phyloP scores from a whole-genome alignment of 1,140 invertebrate genomes.

The Pogonognathellus flavescens region DNA sequence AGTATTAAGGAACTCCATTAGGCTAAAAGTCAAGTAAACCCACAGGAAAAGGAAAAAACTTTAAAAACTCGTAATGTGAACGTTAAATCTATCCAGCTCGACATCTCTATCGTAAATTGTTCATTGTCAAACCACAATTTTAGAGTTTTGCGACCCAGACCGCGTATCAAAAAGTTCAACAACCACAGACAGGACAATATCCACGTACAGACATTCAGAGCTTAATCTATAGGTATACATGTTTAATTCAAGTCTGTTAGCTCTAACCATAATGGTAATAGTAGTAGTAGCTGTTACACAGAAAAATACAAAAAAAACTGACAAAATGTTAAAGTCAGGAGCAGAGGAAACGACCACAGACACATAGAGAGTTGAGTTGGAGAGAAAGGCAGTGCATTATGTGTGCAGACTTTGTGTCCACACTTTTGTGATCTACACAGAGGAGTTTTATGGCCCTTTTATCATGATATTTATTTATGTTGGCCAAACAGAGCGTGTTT shows the following conservation, averaged over 20 bases:
- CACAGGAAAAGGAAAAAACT: too few species aligned
- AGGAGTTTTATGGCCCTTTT: conserved; percentile 25
- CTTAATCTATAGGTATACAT: too few species aligned
- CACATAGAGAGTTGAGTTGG: not conserved
- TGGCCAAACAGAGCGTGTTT: conserved; percentile 26
- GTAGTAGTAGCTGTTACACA: not conserved
- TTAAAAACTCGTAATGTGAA: too few species aligned
- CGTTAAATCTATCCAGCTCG: too few species aligned
- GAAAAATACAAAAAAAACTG: not conserved
- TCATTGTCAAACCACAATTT: not conserved
- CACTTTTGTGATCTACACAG: not conserved
- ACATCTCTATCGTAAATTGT: not conserved
- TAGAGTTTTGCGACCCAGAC: too few species aligned
- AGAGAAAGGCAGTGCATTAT: not conserved
- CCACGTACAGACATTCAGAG: too few species aligned
- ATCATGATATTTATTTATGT: conserved; percentile 47
- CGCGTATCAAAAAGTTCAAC: too few species aligned
- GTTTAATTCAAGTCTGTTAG: too few species aligned
- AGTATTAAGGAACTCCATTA: too few species aligned
- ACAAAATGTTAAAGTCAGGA: not conserved
- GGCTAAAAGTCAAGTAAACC: too few species aligned
- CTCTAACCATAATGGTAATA: too few species aligned
- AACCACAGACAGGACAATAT: too few species aligned
- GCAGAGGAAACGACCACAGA: not conserved
- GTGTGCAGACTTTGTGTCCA: not conserved